A percentile compares a stretch with the other conserved stretches of the same genome.
Evolutionary conservation across 2,888 invertebrate genomes (phyloP).

Genomic region (Cryptus armator): DNA sequence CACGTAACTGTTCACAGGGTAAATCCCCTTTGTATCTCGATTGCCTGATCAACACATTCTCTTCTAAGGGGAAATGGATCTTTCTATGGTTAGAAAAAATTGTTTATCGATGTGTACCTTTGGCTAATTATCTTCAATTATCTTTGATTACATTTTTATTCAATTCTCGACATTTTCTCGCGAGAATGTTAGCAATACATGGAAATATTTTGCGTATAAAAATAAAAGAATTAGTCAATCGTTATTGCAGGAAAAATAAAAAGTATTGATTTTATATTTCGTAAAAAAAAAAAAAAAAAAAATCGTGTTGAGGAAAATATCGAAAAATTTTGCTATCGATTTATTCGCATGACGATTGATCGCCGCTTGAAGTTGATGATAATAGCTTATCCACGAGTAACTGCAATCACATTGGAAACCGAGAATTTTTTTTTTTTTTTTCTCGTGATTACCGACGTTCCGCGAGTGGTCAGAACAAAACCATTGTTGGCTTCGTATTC

Average conservation of each 20-base stretch:
- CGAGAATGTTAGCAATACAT: too few relatives aligned
- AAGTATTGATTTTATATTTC: too few relatives aligned
- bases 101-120: neutral
- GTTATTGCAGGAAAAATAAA: too few relatives aligned
- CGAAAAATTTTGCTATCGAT: neutral
- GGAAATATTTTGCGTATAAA: too few relatives aligned
- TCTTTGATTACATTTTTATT: neutral
- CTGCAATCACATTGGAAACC: neutral
- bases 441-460: neutral
- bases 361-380: neutral
- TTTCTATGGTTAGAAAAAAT: neutral
- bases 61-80: neutral
- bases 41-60: neutral
- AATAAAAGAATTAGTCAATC: too few relatives aligned
- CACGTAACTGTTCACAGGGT: neutral
- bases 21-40: neutral
- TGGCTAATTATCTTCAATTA: neutral
- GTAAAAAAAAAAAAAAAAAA: too few relatives aligned
- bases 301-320: too few relatives aligned
- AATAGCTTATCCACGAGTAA: neutral
- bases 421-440: neutral
- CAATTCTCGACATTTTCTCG: too few relatives aligned
- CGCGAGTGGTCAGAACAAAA: neutral
- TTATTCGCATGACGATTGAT: neutral
- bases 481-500: neutral